Conservation (phyloP, 2,888 invertebrate species). For the Athetis lepigone region DNA sequence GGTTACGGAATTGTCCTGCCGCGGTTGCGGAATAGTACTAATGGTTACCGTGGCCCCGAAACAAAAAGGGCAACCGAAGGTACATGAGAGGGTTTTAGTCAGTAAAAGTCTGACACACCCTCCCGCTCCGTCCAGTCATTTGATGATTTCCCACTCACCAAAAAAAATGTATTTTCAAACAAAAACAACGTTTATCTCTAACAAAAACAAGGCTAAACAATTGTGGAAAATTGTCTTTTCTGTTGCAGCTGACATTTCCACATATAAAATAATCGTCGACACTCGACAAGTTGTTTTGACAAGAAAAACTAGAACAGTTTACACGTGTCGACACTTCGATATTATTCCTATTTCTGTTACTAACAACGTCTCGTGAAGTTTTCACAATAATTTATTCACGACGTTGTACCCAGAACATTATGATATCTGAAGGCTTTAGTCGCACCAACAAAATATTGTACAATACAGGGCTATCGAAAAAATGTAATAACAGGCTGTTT, state of each 20-base stretch:
- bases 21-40: no score
- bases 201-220: no score
- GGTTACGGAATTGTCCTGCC: no score
- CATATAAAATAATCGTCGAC: neutral
- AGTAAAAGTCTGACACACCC: no score
- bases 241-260: neutral
- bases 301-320: neutral
- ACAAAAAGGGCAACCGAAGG: no score
- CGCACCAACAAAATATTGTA: neutral
- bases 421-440: constrained; percentile 22
- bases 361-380: constrained; percentile 29
- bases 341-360: constrained; percentile 30
- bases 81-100: no score
- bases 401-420: constrained; percentile 3
- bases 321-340: neutral
- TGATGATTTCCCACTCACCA: no score
- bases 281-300: neutral
- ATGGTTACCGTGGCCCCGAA: no score
- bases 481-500: neutral
- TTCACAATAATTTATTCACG: constrained; percentile 37
- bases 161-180: no score
- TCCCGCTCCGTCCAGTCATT: no score
- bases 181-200: neutral
- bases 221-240: neutral
- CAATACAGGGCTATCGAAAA: neutral